Evolutionary conservation across 2,113 vertebrate genomes (phyloP).

Genomic region (Nibea albiflora): DNA sequence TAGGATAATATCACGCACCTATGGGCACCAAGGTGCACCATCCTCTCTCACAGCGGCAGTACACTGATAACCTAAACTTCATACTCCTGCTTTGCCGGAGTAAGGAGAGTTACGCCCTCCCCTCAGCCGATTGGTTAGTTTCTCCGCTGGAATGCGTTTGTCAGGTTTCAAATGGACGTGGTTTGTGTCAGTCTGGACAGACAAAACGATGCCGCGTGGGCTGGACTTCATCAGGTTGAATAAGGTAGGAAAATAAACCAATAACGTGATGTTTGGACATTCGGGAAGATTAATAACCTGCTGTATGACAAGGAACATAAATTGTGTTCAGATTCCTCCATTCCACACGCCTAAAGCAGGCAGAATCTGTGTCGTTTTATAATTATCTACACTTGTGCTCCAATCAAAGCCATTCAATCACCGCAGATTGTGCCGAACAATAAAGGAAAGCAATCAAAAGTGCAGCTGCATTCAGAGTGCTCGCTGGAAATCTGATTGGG

Average conservation of each 20-base stretch:
- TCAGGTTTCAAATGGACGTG: conserved; percentile 69
- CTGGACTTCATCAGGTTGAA: conserved; percentile 31
- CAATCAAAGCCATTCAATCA: neutral
- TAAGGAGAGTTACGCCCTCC: conserved; percentile 73
- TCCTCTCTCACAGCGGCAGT: conserved; percentile 77
- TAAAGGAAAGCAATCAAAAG: neutral
- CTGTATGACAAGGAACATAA: neutral
- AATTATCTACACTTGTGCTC: neutral
- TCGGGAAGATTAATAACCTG: neutral
- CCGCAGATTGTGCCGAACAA: neutral
- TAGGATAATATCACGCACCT: conserved; percentile 59
- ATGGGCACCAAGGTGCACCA: conserved; percentile 76
- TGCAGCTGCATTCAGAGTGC: neutral
- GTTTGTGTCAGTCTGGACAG: conserved; percentile 64
- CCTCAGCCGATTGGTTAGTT: conserved; percentile 73
- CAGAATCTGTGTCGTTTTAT: neutral
- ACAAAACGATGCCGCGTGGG: conserved; percentile 33
- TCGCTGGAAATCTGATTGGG: neutral
- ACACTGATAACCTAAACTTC: conserved; percentile 81
- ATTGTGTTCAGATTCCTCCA: neutral
- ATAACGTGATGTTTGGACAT: neutral
- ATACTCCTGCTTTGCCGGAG: conserved; percentile 72
- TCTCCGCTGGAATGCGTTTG: conserved; percentile 73
- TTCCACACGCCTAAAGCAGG: neutral
- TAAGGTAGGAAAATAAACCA: neutral